phyloP scores from a whole-genome alignment of 2,113 vertebrate species.

The Daboia siamensis region DNA sequence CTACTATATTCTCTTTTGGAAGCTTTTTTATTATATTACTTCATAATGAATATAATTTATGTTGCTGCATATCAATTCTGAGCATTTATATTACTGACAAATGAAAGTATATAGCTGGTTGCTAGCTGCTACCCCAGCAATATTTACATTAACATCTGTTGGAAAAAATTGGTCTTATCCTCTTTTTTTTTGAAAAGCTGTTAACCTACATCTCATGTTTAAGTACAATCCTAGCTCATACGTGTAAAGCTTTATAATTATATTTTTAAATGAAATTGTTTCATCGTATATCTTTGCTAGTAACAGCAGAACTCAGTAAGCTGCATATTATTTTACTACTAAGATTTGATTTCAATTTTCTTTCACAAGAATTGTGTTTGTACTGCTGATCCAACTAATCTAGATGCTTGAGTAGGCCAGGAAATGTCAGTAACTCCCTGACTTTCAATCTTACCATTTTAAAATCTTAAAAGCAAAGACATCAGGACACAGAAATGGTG shows the following conservation, averaged over 20 bases:
- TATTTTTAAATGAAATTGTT: background rate
- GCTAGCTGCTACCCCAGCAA: background rate
- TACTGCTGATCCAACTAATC: background rate
- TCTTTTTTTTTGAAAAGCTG: background rate
- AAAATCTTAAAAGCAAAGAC: background rate
- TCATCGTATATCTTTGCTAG: background rate
- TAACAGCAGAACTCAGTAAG: background rate
- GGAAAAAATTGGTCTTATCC: background rate
- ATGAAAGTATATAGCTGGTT: background rate
- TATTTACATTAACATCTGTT: background rate
- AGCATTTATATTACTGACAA: background rate
- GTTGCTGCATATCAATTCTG: background rate
- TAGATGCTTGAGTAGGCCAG: background rate
- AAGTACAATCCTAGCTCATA: background rate
- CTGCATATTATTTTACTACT: background rate
- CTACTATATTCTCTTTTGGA: background rate
- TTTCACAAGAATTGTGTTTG: background rate
- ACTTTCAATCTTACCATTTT: background rate
- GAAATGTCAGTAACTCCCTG: background rate
- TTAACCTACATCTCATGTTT: background rate
- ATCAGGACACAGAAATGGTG: background rate
- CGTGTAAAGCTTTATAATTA: background rate
- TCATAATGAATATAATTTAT: background rate
- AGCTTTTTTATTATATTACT: background rate
- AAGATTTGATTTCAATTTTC: background rate